Base-by-base conservation (phyloP, 2,888 invertebrate species). In the Microdon myrmicae region DNA sequence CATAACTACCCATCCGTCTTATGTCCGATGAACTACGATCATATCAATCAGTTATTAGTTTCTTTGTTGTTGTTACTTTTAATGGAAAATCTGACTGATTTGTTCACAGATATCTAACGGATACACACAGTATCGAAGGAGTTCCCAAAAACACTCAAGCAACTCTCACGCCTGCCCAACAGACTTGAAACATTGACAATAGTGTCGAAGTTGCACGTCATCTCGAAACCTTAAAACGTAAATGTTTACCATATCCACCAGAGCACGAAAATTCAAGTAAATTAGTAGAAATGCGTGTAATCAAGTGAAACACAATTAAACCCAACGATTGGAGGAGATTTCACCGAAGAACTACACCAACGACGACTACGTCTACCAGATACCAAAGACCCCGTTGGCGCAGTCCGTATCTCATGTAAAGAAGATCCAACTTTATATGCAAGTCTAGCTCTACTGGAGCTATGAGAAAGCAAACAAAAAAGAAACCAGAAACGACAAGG, bases 271-370 rank as follows among this genome's bases (percentile, higher is more conserved):
- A 51, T 29, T 31, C 16, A 34, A 55, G 43, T 32, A 47, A 58
- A 64, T 56, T 53, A 47, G 51, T 51, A 56, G 51, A 56, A 37
- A 26, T 34, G 29, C 51, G 28, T 43, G 45, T 51, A 58, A 53
- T 47, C 51, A 53, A 47, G 47, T 58, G 64, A 64, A 51, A 64
- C 43, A 64, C 51, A 58, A 64, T 58, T 53, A 47, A 43, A 58
- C 37, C 43, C 64, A 58, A 31, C 38, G 64, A 64, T 53, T 64
- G 58, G 23, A 55, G 47, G 32, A 58, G 53, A 58, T 64, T 64
- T 64, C 64, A 64, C 58, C 53, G 31, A 14, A 48, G 26, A 32
- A 41, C 14, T 22, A 43, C 19, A 4, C 16, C 41, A 34, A 23
- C 13, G 14, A 13, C 49, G 19, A 9, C n/a, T 4, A 14, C 28